Evolutionary conservation across 1,140 invertebrate genomes (phyloP).

Genomic region (Micrasema minimum): DNA sequence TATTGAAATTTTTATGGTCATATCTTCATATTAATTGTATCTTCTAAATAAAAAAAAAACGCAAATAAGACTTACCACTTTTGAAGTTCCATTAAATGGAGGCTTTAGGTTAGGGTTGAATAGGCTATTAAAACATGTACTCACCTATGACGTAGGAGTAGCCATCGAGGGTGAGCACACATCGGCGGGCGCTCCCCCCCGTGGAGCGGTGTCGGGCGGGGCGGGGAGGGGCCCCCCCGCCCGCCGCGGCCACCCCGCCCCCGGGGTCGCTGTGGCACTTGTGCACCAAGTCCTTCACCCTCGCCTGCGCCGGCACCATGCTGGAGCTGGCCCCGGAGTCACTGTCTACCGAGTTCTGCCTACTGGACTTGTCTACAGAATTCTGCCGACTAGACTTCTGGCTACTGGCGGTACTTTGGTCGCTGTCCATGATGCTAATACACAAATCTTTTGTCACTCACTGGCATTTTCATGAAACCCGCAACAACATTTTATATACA

Average conservation of each 20-base stretch:
- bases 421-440: conserved; percentile 44
- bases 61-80: too few species aligned
- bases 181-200: conserved; percentile 72
- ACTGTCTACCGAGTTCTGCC: conserved; percentile 53
- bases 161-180: conserved; percentile 80
- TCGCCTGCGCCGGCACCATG: conserved; percentile 51
- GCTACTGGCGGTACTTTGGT: conserved; percentile 55
- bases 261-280: conserved; percentile 73
- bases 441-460: background rate
- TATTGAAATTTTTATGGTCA: too few species aligned
- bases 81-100: too few species aligned
- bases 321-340: conserved; percentile 46
- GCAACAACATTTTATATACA: conserved; percentile 4
- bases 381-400: conserved; percentile 63
- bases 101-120: too few species aligned
- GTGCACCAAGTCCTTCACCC: conserved; percentile 70
- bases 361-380: conserved; percentile 58
- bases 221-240: conserved; percentile 50
- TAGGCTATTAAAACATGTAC: too few species aligned
- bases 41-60: too few species aligned
- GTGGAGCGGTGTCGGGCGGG: conserved; percentile 60
- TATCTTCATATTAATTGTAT: too few species aligned
- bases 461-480: background rate
- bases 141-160: conserved; percentile 86
- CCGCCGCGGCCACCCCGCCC: conserved; percentile 58